Evolutionary conservation across 35 echinoderm and acorn worm species (phyloP).

Genomic region (Diadema setosum): DNA sequence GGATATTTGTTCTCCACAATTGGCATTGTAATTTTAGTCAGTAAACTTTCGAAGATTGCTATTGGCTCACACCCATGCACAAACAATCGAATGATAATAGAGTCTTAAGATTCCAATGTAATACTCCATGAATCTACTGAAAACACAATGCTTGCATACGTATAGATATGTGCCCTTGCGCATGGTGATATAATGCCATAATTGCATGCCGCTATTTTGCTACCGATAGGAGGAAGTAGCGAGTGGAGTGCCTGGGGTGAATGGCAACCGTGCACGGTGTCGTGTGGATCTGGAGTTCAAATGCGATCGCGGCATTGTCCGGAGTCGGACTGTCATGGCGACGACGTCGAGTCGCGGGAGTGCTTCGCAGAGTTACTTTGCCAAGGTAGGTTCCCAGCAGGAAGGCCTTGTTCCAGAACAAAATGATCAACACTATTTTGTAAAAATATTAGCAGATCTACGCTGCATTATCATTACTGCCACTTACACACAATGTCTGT

Average conservation of each 20-base stretch:
- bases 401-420: too few relatives aligned
- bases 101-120: too few relatives aligned
- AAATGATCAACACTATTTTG: too few relatives aligned
- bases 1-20: neutral
- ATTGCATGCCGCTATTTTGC: neutral
- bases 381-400: neutral
- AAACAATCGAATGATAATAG: too few relatives aligned
- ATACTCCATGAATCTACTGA: too few relatives aligned
- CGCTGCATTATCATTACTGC: too few relatives aligned
- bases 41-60: neutral
- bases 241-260: slow-evolving; percentile 33
- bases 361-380: slow-evolving; percentile 22
- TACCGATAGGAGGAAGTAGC: neutral
- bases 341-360: slow-evolving; percentile 20
- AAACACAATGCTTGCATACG: too few relatives aligned
- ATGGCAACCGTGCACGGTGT: slow-evolving; percentile 45
- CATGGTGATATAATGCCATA: neutral
- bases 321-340: neutral
- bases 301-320: slow-evolving; percentile 3
- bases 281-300: slow-evolving; percentile 36
- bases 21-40: neutral
- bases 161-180: too few relatives aligned
- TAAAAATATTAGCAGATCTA: too few relatives aligned
- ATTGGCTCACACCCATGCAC: neutral
- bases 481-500: too few relatives aligned